These are phyloP conservation scores for Sarcophaga rosellei DNA, from an alignment of 2,888 invertebrate species.

Conservation along the genomic window DNA sequence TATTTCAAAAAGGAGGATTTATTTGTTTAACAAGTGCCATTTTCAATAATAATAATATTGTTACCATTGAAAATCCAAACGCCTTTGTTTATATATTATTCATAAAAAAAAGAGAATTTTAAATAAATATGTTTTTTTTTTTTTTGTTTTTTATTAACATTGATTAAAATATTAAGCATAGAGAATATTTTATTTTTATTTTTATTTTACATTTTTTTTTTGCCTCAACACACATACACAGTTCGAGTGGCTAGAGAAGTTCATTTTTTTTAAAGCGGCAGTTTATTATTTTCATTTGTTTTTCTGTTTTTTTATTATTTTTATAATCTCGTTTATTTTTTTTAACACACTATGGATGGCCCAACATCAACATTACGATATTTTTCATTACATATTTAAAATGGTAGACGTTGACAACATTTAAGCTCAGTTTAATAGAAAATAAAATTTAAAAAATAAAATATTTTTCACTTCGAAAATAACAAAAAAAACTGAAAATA, in stretches of 20 bases:
- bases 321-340: conserved; percentile 23
- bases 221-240: too few species aligned
- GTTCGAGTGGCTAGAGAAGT: too few species aligned
- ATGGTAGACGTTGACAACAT: conserved; percentile 75
- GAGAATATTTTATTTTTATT: too few species aligned
- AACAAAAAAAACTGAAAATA: too few species aligned
- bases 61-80: conserved; percentile 57
- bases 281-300: neutral
- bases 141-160: too few species aligned
- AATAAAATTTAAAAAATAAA: conserved; percentile 2
- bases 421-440: conserved; percentile 56
- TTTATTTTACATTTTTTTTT: too few species aligned
- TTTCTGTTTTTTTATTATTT: conserved; percentile 14
- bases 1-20: too few species aligned
- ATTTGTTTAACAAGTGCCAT: neutral
- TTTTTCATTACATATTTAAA: conserved; percentile 80
- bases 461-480: neutral
- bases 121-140: too few species aligned
- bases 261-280: too few species aligned
- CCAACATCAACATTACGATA: conserved; percentile 81
- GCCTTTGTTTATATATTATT: conserved; percentile 35
- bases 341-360: conserved; percentile 69
- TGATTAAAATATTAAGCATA: too few species aligned
- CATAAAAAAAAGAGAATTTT: conserved; percentile 10
- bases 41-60: neutral